Base-by-base conservation (phyloP, 1,140 invertebrate genomes). In the Lutraria rhynchaena region DNA sequence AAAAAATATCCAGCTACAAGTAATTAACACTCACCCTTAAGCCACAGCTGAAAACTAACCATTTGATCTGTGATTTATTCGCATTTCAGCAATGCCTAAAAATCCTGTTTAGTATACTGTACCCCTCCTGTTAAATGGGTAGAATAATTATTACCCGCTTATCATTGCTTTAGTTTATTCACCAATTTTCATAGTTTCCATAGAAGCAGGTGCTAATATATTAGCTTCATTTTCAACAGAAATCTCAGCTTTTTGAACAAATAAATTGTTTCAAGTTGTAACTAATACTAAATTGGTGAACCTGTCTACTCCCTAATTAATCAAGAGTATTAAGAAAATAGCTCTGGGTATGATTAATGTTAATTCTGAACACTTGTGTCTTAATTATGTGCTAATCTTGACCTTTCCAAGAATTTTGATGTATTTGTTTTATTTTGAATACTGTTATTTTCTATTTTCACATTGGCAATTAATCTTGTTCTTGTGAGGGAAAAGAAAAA, bases 321-420 rank as follows among this genome's bases (percentile, higher is more conserved):
- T 75, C 73, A 75, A 60, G 9, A 41, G 58, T 75, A 61, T 44
- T 29, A 63, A 46, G 73, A 75, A 75, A 61, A 75, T 75, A 60
- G 41, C 44, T 49, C 33, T 19, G n/a, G 33, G 58, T 19, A 75
- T 75, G 73, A 75, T 75, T 75, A 75, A 75, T 75, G 73, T 27
- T 60, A 75, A 75, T 75, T 41, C 31, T 31, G 58, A 75, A 75
- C 73, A 75, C 73, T 60, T 75, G 73, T 75, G 73, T 29, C 73
- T 75, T 75, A 75, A 75, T 75, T 75, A 75, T 75, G 73, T 60
- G 73, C 58, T 75, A 75, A 75, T 75, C 73, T 75, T 75, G 73
- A 75, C 73, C 73, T 75, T 67, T 75, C 51, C 31, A 37, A 49
- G 73, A 41, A 75, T 75, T 75, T 60, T 60, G 73, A 75, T 75